Evolutionary conservation across 2,113 vertebrate genomes (phyloP).

Genomic region (Talpa occidentalis): DNA sequence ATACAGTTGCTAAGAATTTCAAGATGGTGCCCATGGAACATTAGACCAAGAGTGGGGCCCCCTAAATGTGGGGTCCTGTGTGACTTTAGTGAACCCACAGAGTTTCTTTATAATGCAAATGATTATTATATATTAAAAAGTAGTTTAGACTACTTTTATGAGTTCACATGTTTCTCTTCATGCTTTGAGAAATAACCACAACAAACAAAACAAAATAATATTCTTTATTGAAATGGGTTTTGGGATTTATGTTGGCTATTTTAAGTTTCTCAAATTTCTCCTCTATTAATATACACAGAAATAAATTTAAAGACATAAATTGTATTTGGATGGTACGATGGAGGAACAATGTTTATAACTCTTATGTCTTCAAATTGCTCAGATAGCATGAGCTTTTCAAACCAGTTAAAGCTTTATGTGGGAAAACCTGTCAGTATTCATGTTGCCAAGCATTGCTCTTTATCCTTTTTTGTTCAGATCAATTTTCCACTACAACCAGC

Average conservation of each 20-base stretch:
- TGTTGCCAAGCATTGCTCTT: neutral
- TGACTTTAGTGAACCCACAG: neutral
- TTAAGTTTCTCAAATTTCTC: slow-evolving; percentile 71
- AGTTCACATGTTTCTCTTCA: neutral
- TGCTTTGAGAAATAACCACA: neutral
- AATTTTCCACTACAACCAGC: neutral
- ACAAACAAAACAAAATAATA: neutral
- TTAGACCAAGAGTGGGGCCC: too few species aligned
- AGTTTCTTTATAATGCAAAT: neutral
- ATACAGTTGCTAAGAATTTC: neutral
- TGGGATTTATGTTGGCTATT: slow-evolving; percentile 52
- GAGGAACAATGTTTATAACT: slow-evolving; percentile 13
- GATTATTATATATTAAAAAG: too few species aligned
- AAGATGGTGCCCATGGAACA: neutral
- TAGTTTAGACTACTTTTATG: neutral
- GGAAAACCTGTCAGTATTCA: neutral
- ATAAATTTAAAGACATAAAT: slow-evolving; percentile 67
- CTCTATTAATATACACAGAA: slow-evolving; percentile 67
- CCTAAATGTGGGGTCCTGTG: rapidly evolving
- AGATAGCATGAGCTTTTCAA: slow-evolving; percentile 49
- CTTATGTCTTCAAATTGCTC: slow-evolving; percentile 69
- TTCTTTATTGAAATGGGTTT: slow-evolving; percentile 73
- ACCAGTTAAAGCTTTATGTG: neutral
- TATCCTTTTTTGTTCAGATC: neutral
- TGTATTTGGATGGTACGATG: slow-evolving; percentile 46